Conservation (phyloP, 2,888 invertebrate species). For the Leucoma salicis region DNA sequence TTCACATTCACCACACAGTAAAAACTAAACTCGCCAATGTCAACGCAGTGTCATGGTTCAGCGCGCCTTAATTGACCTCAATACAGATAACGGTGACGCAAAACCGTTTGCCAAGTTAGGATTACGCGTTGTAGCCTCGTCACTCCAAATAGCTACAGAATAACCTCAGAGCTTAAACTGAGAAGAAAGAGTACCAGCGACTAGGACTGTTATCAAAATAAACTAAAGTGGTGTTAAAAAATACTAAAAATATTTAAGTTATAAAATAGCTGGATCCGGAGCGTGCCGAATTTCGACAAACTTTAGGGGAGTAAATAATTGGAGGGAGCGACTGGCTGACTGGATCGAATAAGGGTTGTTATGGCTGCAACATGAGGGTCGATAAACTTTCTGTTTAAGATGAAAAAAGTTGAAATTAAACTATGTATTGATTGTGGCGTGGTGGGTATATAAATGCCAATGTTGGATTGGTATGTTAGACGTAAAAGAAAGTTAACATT, state of each 20-base stretch:
- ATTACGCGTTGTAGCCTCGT: constrained; percentile 47
- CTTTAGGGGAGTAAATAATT: constrained; percentile 80
- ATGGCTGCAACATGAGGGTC: constrained; percentile 66
- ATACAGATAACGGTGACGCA: constrained; percentile 66
- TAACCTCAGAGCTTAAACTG: constrained; percentile 44
- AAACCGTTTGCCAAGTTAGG: constrained; percentile 57
- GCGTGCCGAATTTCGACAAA: constrained; percentile 57
- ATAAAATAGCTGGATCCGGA: constrained; percentile 63
- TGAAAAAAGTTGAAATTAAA: constrained; percentile 16
- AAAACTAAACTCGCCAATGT: constrained; percentile 55
- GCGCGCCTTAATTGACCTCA: constrained; percentile 60
- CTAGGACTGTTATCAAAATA: constrained; percentile 32
- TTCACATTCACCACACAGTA: constrained; percentile 65
- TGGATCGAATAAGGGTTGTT: constrained; percentile 77
- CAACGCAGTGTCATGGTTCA: constrained; percentile 73
- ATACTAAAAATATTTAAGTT: constrained; percentile 68
- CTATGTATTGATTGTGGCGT: constrained; percentile 15
- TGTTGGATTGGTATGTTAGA: constrained; percentile 17
- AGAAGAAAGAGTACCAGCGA: constrained; percentile 45
- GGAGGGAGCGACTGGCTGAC: constrained; percentile 74
- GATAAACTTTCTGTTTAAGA: constrained; percentile 63
- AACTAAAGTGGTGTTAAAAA: constrained; percentile 36
- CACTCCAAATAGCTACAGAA: constrained; percentile 40
- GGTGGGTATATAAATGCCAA: constrained; percentile 5
- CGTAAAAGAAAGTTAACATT: constrained; percentile 41